Conservation (phyloP, 2,113 vertebrate genomes). For the Crocuta crocuta region DNA sequence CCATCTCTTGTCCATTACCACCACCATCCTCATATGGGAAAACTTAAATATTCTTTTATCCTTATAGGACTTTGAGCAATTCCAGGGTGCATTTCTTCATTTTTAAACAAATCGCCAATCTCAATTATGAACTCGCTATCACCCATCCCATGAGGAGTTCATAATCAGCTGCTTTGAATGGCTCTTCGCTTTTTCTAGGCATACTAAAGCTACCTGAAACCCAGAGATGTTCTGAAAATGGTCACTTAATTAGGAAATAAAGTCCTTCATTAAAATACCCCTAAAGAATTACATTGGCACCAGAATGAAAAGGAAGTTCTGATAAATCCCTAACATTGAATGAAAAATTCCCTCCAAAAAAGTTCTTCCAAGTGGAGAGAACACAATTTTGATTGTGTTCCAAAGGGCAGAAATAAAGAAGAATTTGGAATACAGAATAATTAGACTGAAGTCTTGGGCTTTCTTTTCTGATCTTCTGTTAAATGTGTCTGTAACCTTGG, state of each 20-base stretch:
- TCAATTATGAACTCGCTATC: conserved; percentile 72
- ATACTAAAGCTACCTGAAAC: conserved; percentile 82
- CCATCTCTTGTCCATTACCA: background rate
- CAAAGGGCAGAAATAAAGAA: conserved; percentile 26
- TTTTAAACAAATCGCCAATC: conserved; percentile 78
- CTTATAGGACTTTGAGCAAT: conserved; percentile 62
- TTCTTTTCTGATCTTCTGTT: conserved; percentile 19
- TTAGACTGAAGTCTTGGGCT: background rate
- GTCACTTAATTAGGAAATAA: conserved; percentile 83
- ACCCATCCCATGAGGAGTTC: conserved; percentile 81
- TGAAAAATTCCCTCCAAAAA: conserved; percentile 41
- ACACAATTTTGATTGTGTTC: conserved; percentile 54
- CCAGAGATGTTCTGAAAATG: conserved; percentile 77
- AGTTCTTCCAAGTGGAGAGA: background rate
- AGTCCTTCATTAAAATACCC: conserved; percentile 81
- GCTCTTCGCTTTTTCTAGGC: conserved; percentile 81
- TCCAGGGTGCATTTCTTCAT: conserved; percentile 59
- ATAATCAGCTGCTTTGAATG: conserved; percentile 82
- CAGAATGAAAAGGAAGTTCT: conserved; percentile 75
- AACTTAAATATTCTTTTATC: background rate
- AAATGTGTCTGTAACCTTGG: background rate
- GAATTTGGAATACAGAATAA: conserved; percentile 12
- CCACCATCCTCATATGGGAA: background rate
- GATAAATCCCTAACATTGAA: conserved; percentile 20
- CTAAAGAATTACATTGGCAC: conserved; percentile 70